These are phyloP conservation scores for Argynnis bischoffii DNA, from an alignment of 2,888 invertebrate genomes.

Conservation along the genomic window DNA sequence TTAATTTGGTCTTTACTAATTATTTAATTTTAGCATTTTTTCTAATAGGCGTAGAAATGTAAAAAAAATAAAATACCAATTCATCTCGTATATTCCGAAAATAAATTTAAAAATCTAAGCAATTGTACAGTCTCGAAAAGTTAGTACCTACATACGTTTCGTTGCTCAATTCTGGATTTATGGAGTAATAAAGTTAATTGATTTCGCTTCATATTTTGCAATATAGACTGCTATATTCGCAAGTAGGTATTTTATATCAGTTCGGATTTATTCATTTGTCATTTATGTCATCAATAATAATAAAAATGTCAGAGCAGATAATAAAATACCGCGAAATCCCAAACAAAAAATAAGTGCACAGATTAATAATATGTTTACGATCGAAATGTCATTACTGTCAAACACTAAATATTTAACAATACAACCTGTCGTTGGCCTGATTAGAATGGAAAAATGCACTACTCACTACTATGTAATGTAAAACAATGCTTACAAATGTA, in stretches of 20 bases:
- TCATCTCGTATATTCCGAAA: neutral
- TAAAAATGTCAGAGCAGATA: no score
- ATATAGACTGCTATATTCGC: neutral
- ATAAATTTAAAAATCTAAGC: neutral
- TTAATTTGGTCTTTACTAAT: no score
- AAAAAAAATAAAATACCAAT: neutral
- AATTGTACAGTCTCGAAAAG: slow-evolving; percentile 2
- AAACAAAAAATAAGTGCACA: no score
- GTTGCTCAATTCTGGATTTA: slow-evolving; percentile 15
- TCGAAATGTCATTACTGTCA: no score
- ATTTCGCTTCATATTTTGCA: slow-evolving; percentile 12
- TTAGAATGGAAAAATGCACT: no score
- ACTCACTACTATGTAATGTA: neutral
- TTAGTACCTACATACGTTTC: neutral
- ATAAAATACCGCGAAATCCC: no score
- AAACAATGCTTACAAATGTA: slow-evolving; percentile 10
- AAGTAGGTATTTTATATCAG: neutral
- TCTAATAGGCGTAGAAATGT: no score
- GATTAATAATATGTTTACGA: no score
- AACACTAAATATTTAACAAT: no score
- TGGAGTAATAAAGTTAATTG: slow-evolving; percentile 12
- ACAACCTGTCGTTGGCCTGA: no score
- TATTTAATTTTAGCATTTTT: no score
- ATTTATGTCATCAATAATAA: no score
- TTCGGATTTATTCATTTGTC: neutral